phyloP scores from a whole-genome alignment of 2,113 vertebrate species.

The Paramisgurnus dabryanus region DNA sequence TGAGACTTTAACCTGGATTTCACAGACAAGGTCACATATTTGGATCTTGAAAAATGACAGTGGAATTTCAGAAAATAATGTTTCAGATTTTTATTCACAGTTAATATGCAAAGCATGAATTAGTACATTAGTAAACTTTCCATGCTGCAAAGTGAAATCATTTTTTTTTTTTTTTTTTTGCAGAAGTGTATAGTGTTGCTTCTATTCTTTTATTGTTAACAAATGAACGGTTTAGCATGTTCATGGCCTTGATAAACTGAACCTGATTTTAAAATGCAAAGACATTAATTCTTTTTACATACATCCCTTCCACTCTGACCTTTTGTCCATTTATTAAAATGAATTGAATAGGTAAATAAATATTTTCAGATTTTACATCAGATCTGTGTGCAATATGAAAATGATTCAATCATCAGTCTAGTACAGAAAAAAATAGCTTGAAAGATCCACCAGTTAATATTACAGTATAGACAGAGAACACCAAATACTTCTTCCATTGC shows the following conservation, averaged over 20 bases:
- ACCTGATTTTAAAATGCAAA: not conserved
- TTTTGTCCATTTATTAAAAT: not conserved
- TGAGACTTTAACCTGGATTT: too few species aligned
- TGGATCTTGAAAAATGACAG: not conserved
- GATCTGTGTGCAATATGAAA: conserved; percentile 6
- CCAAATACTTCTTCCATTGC: conserved; percentile 50
- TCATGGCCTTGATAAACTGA: not conserved
- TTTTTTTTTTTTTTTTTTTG: not conserved
- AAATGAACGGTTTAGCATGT: not conserved
- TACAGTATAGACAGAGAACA: conserved; percentile 36
- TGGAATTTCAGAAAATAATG: not conserved
- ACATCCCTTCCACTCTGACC: not conserved
- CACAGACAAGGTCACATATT: too few species aligned
- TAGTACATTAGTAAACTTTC: not conserved
- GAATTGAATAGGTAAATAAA: not conserved
- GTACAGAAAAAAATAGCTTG: conserved; percentile 11
- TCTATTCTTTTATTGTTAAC: too few species aligned
- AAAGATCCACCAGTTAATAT: conserved; percentile 8
- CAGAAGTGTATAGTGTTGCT: not conserved
- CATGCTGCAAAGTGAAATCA: not conserved
- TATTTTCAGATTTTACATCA: not conserved
- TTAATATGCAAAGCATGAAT: conserved; percentile 14
- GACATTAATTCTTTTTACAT: not conserved
- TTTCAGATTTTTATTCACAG: conserved; percentile 13
- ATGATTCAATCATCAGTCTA: not conserved